Evolutionary conservation across 1,140 invertebrate species (phyloP).

Genomic region (Heliconius nattereri): DNA sequence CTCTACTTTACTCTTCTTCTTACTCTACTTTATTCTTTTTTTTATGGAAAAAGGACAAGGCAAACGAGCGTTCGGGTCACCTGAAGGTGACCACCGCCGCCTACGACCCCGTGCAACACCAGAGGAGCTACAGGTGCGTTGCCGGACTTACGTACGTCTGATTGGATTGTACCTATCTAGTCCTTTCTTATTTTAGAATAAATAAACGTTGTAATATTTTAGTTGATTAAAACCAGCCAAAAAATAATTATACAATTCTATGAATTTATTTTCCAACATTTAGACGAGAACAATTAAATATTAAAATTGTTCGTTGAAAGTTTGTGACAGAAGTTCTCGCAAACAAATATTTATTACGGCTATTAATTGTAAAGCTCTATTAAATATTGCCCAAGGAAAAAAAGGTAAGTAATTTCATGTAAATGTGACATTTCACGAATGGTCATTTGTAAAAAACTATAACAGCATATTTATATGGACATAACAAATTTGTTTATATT

Average conservation of each 20-base stretch:
- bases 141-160: too few species aligned
- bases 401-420: conserved; percentile 21
- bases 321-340: conserved; percentile 8
- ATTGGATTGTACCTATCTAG: too few species aligned
- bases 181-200: too few species aligned
- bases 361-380: conserved; percentile 15
- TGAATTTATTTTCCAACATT: neutral
- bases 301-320: neutral
- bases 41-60: too few species aligned
- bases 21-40: too few species aligned
- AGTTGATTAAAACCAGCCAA: neutral
- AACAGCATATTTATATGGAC: neutral
- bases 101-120: too few species aligned
- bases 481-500: neutral
- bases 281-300: neutral
- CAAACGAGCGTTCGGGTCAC: too few species aligned
- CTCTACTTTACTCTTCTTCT: too few species aligned
- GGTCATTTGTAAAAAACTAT: neutral
- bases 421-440: conserved; percentile 29
- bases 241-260: too few species aligned
- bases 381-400: conserved; percentile 11
- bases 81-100: too few species aligned
- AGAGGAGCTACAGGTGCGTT: too few species aligned
- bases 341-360: conserved; percentile 18
- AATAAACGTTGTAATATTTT: neutral